These are phyloP conservation scores for Zaprionus taronus DNA, from an alignment of 1,140 invertebrate species.

Conservation along the genomic window DNA sequence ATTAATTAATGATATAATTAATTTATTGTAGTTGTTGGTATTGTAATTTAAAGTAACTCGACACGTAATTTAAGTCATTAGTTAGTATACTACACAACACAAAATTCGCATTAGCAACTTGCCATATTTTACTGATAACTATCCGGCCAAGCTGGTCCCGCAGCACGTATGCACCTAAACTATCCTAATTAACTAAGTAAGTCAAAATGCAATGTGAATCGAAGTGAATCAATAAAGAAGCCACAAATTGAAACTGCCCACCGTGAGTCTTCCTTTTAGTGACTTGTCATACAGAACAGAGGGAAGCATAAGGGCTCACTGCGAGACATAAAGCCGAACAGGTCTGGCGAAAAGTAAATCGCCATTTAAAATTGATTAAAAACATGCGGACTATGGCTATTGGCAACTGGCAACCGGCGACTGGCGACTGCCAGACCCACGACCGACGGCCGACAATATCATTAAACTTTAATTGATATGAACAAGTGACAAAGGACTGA, in stretches of 20 bases:
- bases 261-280: conserved; percentile 2
- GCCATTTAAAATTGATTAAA: conserved; percentile 82
- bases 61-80: conserved; percentile 45
- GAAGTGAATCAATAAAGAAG: conserved; percentile 56
- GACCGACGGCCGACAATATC: conserved; percentile 60
- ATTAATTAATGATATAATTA: conserved; percentile 75
- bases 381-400: conserved; percentile 61
- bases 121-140: conserved; percentile 63
- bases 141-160: conserved; percentile 27
- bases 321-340: conserved; percentile 31
- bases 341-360: conserved; percentile 66
- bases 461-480: conserved; percentile 82
- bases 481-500: conserved; percentile 74
- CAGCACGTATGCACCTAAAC: conserved; percentile 58
- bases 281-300: conserved; percentile 9
- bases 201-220: conserved; percentile 51
- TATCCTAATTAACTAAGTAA: conserved; percentile 72
- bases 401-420: conserved; percentile 14
- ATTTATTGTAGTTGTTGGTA: conserved; percentile 82
- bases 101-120: conserved; percentile 73
- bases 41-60: conserved; percentile 73
- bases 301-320: not conserved
- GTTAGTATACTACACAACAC: conserved; percentile 20
- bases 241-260: conserved; percentile 26
- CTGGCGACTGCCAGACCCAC: conserved; percentile 13